phyloP scores from a whole-genome alignment of 2,113 vertebrate genomes.

The Trematomus loennbergii region DNA sequence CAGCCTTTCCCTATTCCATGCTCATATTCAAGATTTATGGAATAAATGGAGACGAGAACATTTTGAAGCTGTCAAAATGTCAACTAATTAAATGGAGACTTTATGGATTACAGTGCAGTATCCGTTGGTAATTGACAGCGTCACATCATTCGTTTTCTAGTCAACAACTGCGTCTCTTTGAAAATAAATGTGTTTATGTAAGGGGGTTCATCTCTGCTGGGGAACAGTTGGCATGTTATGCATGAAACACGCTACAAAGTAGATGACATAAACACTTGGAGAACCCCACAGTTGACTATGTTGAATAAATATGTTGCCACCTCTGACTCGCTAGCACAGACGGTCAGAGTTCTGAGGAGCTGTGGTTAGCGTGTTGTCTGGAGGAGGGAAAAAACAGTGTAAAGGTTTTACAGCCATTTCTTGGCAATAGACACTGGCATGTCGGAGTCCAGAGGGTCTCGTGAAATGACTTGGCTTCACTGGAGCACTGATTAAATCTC shows the following conservation, averaged over 20 bases:
- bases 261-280: constrained; percentile 11
- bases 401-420: constrained; percentile 60
- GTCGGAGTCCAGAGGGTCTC: constrained; percentile 58
- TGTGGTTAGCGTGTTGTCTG: constrained; percentile 38
- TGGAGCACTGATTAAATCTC: constrained; percentile 53
- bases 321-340: constrained; percentile 19
- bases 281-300: constrained; percentile 24
- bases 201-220: constrained; percentile 6
- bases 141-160: background rate
- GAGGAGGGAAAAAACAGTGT: constrained; percentile 5
- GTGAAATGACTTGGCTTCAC: constrained; percentile 63
- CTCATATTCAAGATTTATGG: constrained; percentile 34
- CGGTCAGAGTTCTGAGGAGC: constrained; percentile 33
- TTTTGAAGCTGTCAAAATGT: constrained; percentile 39
- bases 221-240: constrained; percentile 14
- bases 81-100: constrained; percentile 16
- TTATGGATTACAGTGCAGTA: constrained; percentile 4
- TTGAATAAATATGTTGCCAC: constrained; percentile 42
- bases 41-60: constrained; percentile 15
- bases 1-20: background rate
- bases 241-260: constrained; percentile 9
- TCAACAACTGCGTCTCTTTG: constrained; percentile 2
- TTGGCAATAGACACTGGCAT: constrained; percentile 55
- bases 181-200: background rate
- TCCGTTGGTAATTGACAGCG: background rate